Evolutionary conservation across 2,888 invertebrate genomes (phyloP).

Genomic region (Ecdyonurus torrentis): DNA sequence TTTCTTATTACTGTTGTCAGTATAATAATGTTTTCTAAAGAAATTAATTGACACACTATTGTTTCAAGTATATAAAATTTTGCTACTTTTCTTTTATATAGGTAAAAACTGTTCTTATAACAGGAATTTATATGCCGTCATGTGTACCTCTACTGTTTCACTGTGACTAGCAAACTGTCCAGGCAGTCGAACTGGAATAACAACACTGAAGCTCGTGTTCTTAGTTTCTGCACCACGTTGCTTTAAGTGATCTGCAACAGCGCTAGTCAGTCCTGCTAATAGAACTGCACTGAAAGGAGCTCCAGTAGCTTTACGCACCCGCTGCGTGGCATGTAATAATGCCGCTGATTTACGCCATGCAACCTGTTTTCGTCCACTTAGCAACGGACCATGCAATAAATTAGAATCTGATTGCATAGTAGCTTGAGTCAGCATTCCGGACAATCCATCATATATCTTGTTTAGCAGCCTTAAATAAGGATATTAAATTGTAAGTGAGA

Average conservation of each 20-base stretch:
- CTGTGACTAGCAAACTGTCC: no score
- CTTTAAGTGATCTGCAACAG: conserved; percentile 27
- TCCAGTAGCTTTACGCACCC: not conserved
- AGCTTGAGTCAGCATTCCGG: conserved; percentile 18
- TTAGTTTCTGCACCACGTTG: conserved; percentile 17
- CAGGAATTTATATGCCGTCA: no score
- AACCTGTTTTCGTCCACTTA: conserved; percentile 29
- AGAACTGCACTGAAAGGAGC: conserved; percentile 29
- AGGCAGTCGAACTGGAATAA: conserved; percentile 21
- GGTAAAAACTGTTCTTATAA: no score
- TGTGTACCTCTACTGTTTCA: no score
- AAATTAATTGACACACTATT: no score
- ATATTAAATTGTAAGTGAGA: no score
- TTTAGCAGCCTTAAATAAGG: no score
- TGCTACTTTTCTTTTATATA: no score
- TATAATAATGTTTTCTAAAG: no score
- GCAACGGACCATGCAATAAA: conserved; percentile 27
- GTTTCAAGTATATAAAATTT: no score
- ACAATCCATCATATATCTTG: conserved; percentile 14
- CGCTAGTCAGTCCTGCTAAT: conserved; percentile 29
- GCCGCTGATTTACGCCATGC: conserved; percentile 20
- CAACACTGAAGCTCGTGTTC: conserved; percentile 19
- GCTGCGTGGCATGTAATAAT: not conserved
- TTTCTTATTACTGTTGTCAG: no score
- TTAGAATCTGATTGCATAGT: conserved; percentile 15